Percentiles rank a stretch among this genome's conserved stretches.
Evolutionary conservation across 1,140 invertebrate genomes (phyloP).

Genomic region (Anadara kagoshimensis): DNA sequence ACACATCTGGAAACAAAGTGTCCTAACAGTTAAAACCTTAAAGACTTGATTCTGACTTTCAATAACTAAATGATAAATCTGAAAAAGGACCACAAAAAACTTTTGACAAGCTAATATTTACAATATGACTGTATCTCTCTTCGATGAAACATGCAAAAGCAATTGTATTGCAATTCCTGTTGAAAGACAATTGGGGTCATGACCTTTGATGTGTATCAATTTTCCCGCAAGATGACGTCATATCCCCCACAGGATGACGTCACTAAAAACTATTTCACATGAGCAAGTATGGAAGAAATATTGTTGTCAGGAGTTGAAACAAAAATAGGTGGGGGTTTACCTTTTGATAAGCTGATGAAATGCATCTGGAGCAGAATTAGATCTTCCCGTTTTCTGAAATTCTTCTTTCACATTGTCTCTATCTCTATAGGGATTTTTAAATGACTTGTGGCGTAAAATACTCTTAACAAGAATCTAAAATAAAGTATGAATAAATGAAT

Average conservation of each 20-base stretch:
- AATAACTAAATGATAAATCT: not conserved
- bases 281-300: no score
- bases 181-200: no score
- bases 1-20: no score
- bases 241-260: no score
- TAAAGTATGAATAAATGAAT: slow-evolving; percentile 21
- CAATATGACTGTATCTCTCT: no score
- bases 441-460: slow-evolving; percentile 95
- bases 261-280: no score
- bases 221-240: no score
- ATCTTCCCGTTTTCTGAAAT: slow-evolving; percentile 60
- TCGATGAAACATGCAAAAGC: no score
- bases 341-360: slow-evolving; percentile 57
- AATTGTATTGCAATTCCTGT: no score
- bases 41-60: not conserved
- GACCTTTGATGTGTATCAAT: no score
- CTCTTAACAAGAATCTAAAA: slow-evolving; percentile 89
- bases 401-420: slow-evolving; percentile 51
- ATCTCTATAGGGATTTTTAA: slow-evolving; percentile 80
- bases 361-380: slow-evolving; percentile 67
- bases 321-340: no score
- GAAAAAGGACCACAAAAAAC: not conserved
- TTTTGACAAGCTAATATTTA: not conserved
- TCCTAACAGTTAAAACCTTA: not conserved
- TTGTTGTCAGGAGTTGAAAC: no score